Conservation (phyloP, 35 echinoderm and acorn worm genomes). For the Ptychodera flava region DNA sequence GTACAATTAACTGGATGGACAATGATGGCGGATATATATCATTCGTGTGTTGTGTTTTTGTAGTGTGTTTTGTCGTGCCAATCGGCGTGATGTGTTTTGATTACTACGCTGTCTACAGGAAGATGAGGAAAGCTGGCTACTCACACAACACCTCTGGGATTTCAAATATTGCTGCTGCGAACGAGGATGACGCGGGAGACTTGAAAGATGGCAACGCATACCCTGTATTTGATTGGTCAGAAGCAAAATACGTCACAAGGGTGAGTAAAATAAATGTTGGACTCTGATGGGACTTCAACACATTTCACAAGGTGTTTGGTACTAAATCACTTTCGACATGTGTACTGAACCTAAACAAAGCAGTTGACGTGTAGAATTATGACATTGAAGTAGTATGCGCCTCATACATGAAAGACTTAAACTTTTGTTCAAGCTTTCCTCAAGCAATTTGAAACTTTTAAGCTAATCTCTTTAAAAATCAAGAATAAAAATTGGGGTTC, state of each 20-base stretch:
- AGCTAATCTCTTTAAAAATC: too few relatives aligned
- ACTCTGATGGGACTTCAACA: too few relatives aligned
- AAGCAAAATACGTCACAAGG: conserved; percentile 60
- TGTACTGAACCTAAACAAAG: too few relatives aligned
- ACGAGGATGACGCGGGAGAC: neutral
- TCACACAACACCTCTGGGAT: conserved; percentile 14
- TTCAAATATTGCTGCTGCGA: neutral
- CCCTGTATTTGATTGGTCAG: conserved; percentile 56
- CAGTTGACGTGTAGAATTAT: too few relatives aligned
- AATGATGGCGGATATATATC: conserved; percentile 47
- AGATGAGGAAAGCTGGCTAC: conserved; percentile 15
- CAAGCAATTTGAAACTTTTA: too few relatives aligned
- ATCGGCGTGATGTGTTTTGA: conserved; percentile 46
- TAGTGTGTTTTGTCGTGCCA: conserved; percentile 57
- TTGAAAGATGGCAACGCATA: neutral
- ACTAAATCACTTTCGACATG: too few relatives aligned
- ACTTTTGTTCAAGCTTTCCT: too few relatives aligned
- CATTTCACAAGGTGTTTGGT: too few relatives aligned
- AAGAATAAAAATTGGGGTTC: too few relatives aligned
- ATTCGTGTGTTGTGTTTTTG: conserved; percentile 45
- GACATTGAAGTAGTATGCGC: too few relatives aligned
- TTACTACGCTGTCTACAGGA: conserved; percentile 30
- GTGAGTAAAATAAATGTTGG: too few relatives aligned
- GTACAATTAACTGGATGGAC: conserved; percentile 48
- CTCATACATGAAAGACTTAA: too few relatives aligned